Evolutionary conservation across 2,797 vertebrate genomes (phyloP).

Genomic region (Rhinoraja longicauda): DNA sequence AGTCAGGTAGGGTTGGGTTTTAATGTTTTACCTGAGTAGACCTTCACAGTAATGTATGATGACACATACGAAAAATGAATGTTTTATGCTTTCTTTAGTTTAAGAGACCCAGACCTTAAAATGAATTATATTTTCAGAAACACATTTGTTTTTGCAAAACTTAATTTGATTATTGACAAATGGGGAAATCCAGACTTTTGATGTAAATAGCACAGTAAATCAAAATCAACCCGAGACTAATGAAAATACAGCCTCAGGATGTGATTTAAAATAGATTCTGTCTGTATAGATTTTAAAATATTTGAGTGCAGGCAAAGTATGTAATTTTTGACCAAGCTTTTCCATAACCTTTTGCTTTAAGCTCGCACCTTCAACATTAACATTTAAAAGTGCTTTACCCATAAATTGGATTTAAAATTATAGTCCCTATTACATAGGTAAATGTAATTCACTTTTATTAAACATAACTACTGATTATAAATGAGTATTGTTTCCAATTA

Average conservation of each 20-base stretch:
- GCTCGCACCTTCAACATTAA: neutral
- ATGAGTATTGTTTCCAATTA: neutral
- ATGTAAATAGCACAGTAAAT: neutral
- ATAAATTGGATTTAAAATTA: neutral
- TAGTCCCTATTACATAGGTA: neutral
- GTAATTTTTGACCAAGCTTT: neutral
- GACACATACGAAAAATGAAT: neutral
- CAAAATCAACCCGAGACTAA: neutral
- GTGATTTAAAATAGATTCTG: neutral
- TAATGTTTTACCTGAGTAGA: too few relatives aligned
- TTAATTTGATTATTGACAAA: neutral
- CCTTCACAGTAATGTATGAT: neutral
- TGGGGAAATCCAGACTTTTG: neutral
- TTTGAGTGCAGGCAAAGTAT: neutral
- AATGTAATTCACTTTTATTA: neutral
- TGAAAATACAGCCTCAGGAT: neutral
- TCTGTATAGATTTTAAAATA: neutral
- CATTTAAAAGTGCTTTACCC: neutral
- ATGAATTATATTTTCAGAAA: neutral
- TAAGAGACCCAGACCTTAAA: neutral
- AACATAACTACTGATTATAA: neutral
- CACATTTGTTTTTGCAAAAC: neutral
- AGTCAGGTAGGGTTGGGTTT: too few relatives aligned
- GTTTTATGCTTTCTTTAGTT: neutral
- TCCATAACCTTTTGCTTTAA: neutral